phyloP scores from a whole-genome alignment of 2,113 vertebrate genomes.

The Trogon surrucura region DNA sequence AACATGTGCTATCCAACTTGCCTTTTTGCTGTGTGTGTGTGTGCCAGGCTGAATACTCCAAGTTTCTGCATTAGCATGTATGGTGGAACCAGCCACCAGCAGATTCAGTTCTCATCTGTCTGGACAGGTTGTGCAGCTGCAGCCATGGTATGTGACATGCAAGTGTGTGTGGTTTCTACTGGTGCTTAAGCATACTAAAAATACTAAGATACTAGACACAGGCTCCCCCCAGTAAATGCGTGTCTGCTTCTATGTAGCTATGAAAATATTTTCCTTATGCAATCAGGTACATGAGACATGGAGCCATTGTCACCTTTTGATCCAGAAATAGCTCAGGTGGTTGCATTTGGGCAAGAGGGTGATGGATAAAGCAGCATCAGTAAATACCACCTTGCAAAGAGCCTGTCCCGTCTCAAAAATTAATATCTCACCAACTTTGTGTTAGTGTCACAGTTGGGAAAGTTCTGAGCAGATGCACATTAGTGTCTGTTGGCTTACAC shows the following conservation, averaged over 20 bases:
- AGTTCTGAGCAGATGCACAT: background rate
- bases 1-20: background rate
- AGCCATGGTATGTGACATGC: background rate
- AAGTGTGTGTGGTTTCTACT: background rate
- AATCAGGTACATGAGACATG: fast-evolving
- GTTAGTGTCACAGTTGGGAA: background rate
- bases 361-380: background rate
- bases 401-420: background rate
- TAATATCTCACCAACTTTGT: background rate
- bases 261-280: background rate
- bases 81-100: background rate
- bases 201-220: background rate
- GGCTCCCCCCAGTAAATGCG: background rate
- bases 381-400: background rate
- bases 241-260: background rate
- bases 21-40: background rate
- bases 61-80: background rate
- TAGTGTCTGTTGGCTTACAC: fast-evolving
- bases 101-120: background rate
- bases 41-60: background rate
- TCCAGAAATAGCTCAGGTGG: background rate
- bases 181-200: background rate
- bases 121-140: background rate
- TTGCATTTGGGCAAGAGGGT: background rate
- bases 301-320: background rate